Conservation (phyloP, 37 sponge, comb jelly and placozoan genomes). For the Tethya wilhelma region DNA sequence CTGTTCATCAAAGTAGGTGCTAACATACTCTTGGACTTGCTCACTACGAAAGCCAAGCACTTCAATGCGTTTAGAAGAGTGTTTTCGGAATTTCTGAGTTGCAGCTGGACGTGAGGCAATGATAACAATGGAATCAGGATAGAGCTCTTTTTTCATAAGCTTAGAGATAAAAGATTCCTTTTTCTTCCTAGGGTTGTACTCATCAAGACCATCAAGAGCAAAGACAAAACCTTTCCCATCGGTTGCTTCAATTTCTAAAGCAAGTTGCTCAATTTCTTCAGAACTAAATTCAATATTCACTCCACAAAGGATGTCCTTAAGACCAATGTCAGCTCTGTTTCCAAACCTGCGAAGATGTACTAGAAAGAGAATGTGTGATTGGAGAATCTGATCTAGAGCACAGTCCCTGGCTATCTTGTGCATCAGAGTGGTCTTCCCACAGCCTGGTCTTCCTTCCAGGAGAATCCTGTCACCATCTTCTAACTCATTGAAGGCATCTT, state of each 20-base stretch:
- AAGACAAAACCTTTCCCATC: slow-evolving; percentile 8
- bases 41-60: slow-evolving; percentile 15
- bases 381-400: background rate
- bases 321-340: background rate
- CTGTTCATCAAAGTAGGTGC: background rate
- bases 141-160: background rate
- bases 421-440: slow-evolving; percentile 33
- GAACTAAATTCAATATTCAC: background rate
- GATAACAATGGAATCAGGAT: background rate
- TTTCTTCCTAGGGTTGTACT: background rate
- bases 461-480: background rate
- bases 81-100: background rate
- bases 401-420: slow-evolving; percentile 22
- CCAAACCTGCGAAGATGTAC: background rate
- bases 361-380: background rate
- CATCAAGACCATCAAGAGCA: slow-evolving; percentile 36
- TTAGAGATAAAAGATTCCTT: background rate
- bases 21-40: background rate
- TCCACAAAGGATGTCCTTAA: background rate
- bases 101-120: slow-evolving; percentile 24
- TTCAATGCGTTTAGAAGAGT: slow-evolving; percentile 3
- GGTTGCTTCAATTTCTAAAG: background rate
- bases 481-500: background rate
- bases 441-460: slow-evolving; percentile 28
- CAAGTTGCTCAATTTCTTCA: background rate